Evolutionary conservation across 53 echinoderm and acorn worm species (phyloP).

Genomic region (Temnopleurus reevesii): DNA sequence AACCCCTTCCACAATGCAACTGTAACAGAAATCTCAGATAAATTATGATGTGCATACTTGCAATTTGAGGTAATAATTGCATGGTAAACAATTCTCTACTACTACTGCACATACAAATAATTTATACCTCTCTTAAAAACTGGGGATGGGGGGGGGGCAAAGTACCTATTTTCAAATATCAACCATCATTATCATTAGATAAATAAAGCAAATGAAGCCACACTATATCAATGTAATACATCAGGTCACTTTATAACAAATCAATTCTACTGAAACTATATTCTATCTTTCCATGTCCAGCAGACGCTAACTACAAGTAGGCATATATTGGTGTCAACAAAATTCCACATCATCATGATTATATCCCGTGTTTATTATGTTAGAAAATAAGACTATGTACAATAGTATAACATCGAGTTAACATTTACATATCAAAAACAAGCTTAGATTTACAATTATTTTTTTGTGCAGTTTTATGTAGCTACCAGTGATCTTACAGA

Average conservation of each 20-base stretch:
- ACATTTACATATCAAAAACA: conserved; percentile 44
- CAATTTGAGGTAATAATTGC: background rate
- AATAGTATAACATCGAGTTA: conserved; percentile 36
- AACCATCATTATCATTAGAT: background rate
- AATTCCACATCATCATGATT: conserved; percentile 48
- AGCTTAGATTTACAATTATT: conserved; percentile 39
- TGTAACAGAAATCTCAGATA: background rate
- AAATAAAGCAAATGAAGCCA: background rate
- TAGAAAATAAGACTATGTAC: conserved; percentile 53
- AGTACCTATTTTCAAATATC: background rate
- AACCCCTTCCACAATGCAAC: background rate
- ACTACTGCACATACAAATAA: background rate
- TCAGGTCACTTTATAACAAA: background rate
- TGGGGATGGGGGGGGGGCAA: too few species aligned
- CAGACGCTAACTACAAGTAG: conserved; percentile 5
- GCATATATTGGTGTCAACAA: conserved; percentile 44
- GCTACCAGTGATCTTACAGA: conserved; percentile 32
- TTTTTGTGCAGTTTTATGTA: conserved; percentile 49
- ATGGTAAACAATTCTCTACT: background rate
- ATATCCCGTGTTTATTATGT: conserved; percentile 27
- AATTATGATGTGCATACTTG: background rate
- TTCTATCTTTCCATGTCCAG: background rate
- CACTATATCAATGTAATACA: too few species aligned
- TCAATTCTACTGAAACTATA: conserved; percentile 27
- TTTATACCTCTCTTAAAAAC: background rate